These are phyloP conservation scores for Tetragnatha versicolor DNA, from an alignment of 1,140 invertebrate species.

Conservation along the genomic window DNA sequence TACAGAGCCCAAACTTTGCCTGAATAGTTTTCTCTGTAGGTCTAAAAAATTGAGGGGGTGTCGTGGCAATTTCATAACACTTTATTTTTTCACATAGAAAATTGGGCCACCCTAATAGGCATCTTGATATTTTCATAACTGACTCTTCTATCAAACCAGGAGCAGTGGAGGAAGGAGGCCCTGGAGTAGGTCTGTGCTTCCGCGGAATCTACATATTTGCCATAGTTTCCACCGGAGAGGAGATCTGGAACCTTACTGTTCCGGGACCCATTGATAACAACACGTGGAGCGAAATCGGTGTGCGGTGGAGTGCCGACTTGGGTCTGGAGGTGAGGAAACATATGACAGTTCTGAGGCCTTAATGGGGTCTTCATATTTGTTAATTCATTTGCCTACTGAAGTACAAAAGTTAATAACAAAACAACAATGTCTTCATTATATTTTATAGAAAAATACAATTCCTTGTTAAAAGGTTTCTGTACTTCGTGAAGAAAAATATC, in stretches of 20 bases:
- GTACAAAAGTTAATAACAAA: no score
- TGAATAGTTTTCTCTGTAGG: no score
- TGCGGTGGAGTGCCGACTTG: slow-evolving; percentile 33
- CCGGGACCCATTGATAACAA: slow-evolving; percentile 55
- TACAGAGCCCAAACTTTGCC: no score
- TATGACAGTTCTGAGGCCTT: neutral
- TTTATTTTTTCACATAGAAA: no score
- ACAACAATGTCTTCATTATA: no score
- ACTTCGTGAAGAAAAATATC: no score
- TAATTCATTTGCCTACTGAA: no score
- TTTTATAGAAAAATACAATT: no score
- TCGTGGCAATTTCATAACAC: no score
- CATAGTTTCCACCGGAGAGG: slow-evolving; percentile 59
- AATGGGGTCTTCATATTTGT: neutral
- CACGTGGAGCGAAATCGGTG: slow-evolving; percentile 60
- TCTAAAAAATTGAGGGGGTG: no score
- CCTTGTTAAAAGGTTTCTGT: no score
- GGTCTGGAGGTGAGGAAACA: slow-evolving; percentile 52
- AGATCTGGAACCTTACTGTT: slow-evolving; percentile 58
- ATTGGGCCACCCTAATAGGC: no score
- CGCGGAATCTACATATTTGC: slow-evolving; percentile 53
- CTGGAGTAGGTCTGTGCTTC: slow-evolving; percentile 59
- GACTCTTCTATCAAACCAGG: neutral
- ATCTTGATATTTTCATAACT: slow-evolving; percentile 4
- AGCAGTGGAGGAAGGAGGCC: slow-evolving; percentile 50